Base-by-base conservation (phyloP, 2,797 vertebrate species). In the Lepidocolaptes lacrymiger region DNA sequence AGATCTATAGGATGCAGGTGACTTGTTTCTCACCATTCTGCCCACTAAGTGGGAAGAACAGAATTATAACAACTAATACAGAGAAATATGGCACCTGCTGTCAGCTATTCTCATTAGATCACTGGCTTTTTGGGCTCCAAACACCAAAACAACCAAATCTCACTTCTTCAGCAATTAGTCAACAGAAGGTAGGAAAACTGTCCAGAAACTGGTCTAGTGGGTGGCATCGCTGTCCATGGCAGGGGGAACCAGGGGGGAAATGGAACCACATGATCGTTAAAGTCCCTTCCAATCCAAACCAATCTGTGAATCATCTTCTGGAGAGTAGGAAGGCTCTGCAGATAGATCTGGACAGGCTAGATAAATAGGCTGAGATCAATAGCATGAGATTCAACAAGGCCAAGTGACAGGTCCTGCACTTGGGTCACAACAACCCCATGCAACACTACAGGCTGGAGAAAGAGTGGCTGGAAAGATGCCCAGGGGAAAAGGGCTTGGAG, bases 201-300 rank as follows among this genome's bases (percentile, higher is more conserved):
- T 46, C 9, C 34, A 56, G n/a, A 71, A 26, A 32, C 6, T 7
- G 17, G 51, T 8, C 3, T n/a, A 58, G 28, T 6, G 17, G 14
- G 51, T 39, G n/a, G 14, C 37, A 52, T 34, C 12, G 8, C 30
- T 41, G 26, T 23, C 39, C 0, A 0, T 52, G 28, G 30, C 30
- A 39, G 7, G 28, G 20, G 24, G 24, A 63, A 56, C 4, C 2
- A 22, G 37, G 17, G 28, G n/a, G 0, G 1, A 15, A 15, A 23
- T 62, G 32, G 41, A 75, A 55, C 2, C 0, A 36, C 18, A 39
- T 15, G 12, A 27, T 39, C 10, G 9, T 46, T 77, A 52, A 77
- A 15, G 44, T 52, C 37, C 21, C 34, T 59, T 78, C 17, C 39
- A 64, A 54, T 9, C 12, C 37, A 64, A 72, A 52, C 18, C 30